Conservation (phyloP, 2,888 invertebrate species). For the Prosopocoilus inquinatus region DNA sequence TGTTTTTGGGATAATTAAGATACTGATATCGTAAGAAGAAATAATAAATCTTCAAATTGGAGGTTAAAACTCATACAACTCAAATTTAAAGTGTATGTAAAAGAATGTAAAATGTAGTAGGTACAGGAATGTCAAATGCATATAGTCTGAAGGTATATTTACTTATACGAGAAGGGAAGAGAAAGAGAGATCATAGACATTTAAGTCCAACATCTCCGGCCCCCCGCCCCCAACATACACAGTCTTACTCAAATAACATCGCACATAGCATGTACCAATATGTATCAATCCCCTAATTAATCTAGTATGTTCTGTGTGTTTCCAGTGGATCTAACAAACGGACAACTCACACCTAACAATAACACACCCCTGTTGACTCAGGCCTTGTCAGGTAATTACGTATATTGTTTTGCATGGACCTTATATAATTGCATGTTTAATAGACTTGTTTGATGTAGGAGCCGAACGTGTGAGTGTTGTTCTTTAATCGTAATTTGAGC, state of each 20-base stretch:
- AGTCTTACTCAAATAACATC: constrained; percentile 11
- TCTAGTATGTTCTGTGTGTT: constrained; percentile 47
- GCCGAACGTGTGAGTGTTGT: neutral
- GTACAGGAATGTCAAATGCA: too few relatives aligned
- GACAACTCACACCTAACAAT: constrained; percentile 94
- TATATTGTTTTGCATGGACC: constrained; percentile 36
- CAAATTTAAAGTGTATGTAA: too few relatives aligned
- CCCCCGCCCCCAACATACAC: neutral
- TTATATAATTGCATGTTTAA: constrained; percentile 15
- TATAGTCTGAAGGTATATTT: too few relatives aligned
- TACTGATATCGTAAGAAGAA: too few relatives aligned
- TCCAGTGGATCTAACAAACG: constrained; percentile 91
- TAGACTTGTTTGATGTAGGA: constrained; percentile 13
- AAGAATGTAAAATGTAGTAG: too few relatives aligned
- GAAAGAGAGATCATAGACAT: too few relatives aligned
- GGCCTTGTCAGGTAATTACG: constrained; percentile 85
- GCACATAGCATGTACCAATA: constrained; percentile 28
- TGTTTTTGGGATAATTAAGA: too few relatives aligned
- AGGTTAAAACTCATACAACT: too few relatives aligned
- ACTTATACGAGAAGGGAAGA: too few relatives aligned
- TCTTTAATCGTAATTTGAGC: neutral
- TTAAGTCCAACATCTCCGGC: too few relatives aligned
- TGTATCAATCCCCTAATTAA: constrained; percentile 38
- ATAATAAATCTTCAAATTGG: too few relatives aligned
- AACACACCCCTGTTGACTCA: constrained; percentile 94